A percentile compares a stretch with the other conserved stretches of the same genome.
Evolutionary conservation across 2,797 vertebrate species (phyloP).

Genomic region (Pelobates cultripes): DNA sequence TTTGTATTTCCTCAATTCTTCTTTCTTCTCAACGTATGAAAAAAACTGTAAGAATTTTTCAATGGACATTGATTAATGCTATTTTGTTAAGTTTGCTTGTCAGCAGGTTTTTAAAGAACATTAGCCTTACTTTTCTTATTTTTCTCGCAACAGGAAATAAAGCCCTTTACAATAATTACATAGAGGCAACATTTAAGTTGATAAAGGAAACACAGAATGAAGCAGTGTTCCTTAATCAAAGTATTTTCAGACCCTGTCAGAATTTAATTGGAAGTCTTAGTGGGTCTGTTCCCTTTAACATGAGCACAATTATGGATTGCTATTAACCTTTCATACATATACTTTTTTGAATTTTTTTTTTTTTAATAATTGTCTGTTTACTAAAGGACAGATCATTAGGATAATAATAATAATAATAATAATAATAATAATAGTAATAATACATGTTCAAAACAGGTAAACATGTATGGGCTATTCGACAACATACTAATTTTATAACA

Average conservation of each 20-base stretch:
- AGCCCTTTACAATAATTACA: neutral
- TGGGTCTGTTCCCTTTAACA: neutral
- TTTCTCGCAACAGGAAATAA: slow-evolving; percentile 5
- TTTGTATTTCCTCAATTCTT: neutral
- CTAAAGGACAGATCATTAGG: too few species aligned
- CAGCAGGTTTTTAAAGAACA: neutral
- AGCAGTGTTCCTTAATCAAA: slow-evolving; percentile 22
- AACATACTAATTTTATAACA: too few species aligned
- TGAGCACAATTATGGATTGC: slow-evolving; percentile 21
- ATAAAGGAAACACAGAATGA: slow-evolving; percentile 13
- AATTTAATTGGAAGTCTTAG: neutral
- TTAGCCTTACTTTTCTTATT: neutral
- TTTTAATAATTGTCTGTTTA: neutral
- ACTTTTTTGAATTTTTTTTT: neutral
- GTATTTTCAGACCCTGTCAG: neutral
- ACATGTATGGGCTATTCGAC: too few species aligned
- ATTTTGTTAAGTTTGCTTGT: neutral
- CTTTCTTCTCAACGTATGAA: neutral
- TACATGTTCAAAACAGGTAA: too few species aligned
- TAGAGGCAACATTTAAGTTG: neutral
- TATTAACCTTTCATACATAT: slow-evolving; percentile 4
- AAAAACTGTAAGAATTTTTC: neutral
- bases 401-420: too few species aligned
- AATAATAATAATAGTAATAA: too few species aligned
- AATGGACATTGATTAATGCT: slow-evolving; percentile 18